A percentile compares a stretch with the other conserved stretches of the same genome.
These are phyloP conservation scores for Pyrocephalus nanus DNA, from an alignment of 2,797 vertebrate species.

Conservation along the genomic window DNA sequence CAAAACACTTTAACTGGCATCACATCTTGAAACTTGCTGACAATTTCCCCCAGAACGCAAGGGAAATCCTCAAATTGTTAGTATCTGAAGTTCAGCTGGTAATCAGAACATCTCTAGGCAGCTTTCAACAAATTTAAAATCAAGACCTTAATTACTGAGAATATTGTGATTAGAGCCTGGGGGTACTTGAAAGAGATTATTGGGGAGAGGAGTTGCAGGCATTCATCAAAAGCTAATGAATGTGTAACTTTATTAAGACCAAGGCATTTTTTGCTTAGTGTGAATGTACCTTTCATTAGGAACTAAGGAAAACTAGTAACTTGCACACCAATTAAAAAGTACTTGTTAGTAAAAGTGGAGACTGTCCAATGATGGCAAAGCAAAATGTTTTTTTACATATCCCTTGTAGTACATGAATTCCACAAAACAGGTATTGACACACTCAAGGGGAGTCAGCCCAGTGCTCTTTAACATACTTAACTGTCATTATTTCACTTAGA, in stretches of 20 bases:
- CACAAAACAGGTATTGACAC: rapidly evolving
- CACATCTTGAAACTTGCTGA: background rate
- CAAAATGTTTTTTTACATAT: background rate
- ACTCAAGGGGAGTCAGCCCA: background rate
- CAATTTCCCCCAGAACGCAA: background rate
- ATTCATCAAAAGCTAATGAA: slow-evolving; percentile 9
- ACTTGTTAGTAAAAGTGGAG: background rate
- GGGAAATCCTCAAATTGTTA: background rate
- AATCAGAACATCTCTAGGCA: slow-evolving; percentile 24
- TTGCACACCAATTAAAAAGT: background rate
- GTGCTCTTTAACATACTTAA: background rate
- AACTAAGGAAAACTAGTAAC: background rate
- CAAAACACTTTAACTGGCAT: background rate
- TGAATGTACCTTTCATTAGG: background rate
- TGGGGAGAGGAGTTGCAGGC: background rate
- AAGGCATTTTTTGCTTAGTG: background rate
- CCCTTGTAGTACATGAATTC: background rate
- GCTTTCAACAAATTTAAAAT: slow-evolving; percentile 37
- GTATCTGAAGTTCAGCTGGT: background rate
- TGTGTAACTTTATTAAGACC: background rate
- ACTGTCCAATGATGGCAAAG: background rate
- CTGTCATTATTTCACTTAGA: background rate
- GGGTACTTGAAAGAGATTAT: background rate
- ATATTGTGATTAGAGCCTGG: slow-evolving; percentile 3
- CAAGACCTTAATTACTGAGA: slow-evolving; percentile 36